Evolutionary conservation across 2,797 vertebrate species (phyloP).

Genomic region (Semotilus atromaculatus): DNA sequence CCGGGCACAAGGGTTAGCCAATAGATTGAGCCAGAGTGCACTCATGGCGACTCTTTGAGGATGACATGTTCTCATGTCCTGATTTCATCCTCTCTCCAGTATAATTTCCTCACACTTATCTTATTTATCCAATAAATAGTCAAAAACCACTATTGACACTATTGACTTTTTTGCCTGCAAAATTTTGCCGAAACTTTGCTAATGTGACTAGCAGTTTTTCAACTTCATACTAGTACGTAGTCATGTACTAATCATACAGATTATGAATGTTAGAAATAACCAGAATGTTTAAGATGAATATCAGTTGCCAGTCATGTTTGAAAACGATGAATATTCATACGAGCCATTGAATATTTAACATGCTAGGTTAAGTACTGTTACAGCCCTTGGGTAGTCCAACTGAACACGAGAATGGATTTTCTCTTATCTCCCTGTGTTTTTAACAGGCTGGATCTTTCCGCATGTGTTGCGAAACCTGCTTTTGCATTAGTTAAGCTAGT

Average conservation of each 20-base stretch:
- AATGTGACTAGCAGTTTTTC: neutral
- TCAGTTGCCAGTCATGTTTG: constrained; percentile 1
- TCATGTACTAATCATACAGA: too few relatives aligned
- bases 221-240: neutral
- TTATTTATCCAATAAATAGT: neutral
- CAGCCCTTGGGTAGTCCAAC: constrained; percentile 37
- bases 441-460: constrained; percentile 21
- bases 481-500: constrained; percentile 23
- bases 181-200: neutral
- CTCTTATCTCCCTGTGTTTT: neutral
- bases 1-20: neutral
- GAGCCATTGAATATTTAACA: constrained; percentile 68
- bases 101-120: neutral
- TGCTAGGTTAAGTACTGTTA: constrained; percentile 58
- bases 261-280: neutral
- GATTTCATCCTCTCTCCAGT: neutral
- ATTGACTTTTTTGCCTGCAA: too few relatives aligned
- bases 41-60: neutral
- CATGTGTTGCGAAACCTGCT: constrained; percentile 25
- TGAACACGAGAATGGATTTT: constrained; percentile 25
- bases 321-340: constrained; percentile 13
- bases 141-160: neutral
- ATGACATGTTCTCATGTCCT: neutral
- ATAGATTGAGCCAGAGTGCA: neutral
- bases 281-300: neutral